phyloP scores from a whole-genome alignment of 2,113 vertebrate species.

The Aptenodytes patagonicus region DNA sequence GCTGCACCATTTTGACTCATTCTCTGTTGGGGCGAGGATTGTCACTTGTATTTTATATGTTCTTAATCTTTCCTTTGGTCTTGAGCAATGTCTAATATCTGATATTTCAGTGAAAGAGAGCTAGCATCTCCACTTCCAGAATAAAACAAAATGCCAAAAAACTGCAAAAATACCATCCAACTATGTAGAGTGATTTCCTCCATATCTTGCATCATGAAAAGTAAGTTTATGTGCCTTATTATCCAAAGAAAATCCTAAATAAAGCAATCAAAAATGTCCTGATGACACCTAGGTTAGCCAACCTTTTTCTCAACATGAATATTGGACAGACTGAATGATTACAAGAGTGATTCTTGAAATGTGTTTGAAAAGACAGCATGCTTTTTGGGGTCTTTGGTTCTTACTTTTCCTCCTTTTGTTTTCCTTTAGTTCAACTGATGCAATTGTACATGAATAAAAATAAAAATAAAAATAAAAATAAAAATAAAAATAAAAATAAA shows the following conservation, averaged over 20 bases:
- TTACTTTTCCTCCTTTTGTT: background rate
- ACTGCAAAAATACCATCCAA: background rate
- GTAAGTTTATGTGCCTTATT: background rate
- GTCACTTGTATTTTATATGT: background rate
- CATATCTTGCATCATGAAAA: background rate
- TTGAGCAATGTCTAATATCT: background rate
- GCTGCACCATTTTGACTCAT: background rate
- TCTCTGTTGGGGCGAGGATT: background rate
- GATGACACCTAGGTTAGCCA: background rate
- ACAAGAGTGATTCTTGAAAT: background rate
- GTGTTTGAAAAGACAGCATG: background rate
- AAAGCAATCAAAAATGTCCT: background rate
- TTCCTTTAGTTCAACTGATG: background rate
- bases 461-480: background rate
- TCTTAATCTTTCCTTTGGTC: background rate
- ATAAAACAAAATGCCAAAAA: background rate
- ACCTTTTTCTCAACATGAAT: background rate
- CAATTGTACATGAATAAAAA: background rate
- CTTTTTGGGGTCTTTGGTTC: background rate
- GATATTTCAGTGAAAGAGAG: background rate
- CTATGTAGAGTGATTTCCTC: background rate
- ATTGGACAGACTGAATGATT: background rate
- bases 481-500: background rate
- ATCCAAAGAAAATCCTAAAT: background rate
- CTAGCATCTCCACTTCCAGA: background rate